Percentiles rank a stretch among this genome's conserved stretches.
Conservation (phyloP, 2,888 invertebrate species). For the Stegana nigrithorax region DNA sequence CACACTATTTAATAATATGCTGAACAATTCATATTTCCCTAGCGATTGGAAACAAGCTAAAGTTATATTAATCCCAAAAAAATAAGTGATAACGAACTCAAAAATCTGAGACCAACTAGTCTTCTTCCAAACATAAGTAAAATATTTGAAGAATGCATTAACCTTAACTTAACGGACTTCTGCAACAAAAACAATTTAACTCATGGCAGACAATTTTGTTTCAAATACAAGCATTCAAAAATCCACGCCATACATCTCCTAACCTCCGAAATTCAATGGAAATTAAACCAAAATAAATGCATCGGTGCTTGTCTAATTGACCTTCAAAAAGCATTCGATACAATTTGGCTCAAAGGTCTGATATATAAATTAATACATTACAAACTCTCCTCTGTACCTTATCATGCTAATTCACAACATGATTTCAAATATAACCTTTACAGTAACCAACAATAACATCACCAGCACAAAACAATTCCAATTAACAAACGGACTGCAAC, state of each 20-base stretch:
- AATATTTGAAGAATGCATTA: not conserved
- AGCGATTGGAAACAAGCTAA: not conserved
- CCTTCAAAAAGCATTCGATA: conserved; percentile 16
- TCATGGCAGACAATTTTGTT: not conserved
- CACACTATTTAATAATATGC: not conserved
- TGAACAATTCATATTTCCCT: not conserved
- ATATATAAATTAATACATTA: conserved; percentile 11
- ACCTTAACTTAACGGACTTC: no score
- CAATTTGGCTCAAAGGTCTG: conserved; percentile 15
- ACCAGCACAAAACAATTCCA: not conserved
- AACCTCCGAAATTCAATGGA: conserved; percentile 13
- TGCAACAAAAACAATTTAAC: not conserved
- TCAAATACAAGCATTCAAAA: conserved; percentile 17
- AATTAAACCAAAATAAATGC: conserved; percentile 2
- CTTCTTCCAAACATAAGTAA: not conserved
- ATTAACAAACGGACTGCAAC: not conserved
- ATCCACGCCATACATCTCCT: conserved; percentile 14
- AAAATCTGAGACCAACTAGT: not conserved
- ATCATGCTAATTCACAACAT: no score
- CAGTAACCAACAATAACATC: not conserved
- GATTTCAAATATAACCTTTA: not conserved
- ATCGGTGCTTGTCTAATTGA: conserved; percentile 12
- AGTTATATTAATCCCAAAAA: not conserved
- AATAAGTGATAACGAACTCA: not conserved
- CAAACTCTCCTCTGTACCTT: not conserved